Percentiles rank a stretch among this genome's conserved stretches.
phyloP scores from a whole-genome alignment of 2,113 vertebrate species.

The Nothobranchius kuhntae region DNA sequence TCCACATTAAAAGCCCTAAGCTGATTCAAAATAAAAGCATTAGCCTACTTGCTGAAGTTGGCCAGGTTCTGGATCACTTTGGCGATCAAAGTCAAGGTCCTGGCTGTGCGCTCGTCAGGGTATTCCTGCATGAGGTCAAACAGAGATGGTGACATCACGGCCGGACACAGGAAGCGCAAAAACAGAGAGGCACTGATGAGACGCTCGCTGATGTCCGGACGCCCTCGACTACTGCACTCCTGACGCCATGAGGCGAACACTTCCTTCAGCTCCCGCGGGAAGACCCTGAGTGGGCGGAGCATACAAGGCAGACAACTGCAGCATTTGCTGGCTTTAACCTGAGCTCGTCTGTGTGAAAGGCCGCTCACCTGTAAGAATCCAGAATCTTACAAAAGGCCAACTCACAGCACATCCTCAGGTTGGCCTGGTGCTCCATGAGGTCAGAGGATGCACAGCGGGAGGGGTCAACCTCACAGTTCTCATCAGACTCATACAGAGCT shows the following conservation, averaged over 20 bases:
- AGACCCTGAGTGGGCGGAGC: constrained; percentile 82
- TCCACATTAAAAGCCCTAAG: no score
- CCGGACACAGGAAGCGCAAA: constrained; percentile 95
- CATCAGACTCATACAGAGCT: constrained; percentile 95
- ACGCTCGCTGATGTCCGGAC: constrained; percentile 94
- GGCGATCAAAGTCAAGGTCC: constrained; percentile 95
- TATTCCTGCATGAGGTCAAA: constrained; percentile 96
- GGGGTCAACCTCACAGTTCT: constrained; percentile 96
- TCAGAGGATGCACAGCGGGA: constrained; percentile 88
- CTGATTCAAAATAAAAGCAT: not conserved
- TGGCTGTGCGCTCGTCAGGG: constrained; percentile 92
- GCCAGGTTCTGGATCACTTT: constrained; percentile 98
- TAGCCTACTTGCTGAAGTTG: constrained; percentile 94
- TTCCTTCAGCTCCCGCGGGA: constrained; percentile 95
- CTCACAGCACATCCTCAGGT: constrained; percentile 98
- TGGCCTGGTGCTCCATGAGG: constrained; percentile 93
- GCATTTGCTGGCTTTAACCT: no score
- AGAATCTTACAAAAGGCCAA: constrained; percentile 99
- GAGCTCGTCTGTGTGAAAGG: not conserved
- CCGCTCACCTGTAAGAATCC: constrained; percentile 90
- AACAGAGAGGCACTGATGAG: constrained; percentile 98
- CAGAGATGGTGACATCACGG: constrained; percentile 96
- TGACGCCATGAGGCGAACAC: constrained; percentile 97
- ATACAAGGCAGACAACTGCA: not conserved
- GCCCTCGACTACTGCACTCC: constrained; percentile 91